Percentiles rank a stretch among this genome's conserved stretches.
These are phyloP conservation scores for Lordiphosa andalusiaca DNA, from an alignment of 2,888 invertebrate species.

Conservation along the genomic window DNA sequence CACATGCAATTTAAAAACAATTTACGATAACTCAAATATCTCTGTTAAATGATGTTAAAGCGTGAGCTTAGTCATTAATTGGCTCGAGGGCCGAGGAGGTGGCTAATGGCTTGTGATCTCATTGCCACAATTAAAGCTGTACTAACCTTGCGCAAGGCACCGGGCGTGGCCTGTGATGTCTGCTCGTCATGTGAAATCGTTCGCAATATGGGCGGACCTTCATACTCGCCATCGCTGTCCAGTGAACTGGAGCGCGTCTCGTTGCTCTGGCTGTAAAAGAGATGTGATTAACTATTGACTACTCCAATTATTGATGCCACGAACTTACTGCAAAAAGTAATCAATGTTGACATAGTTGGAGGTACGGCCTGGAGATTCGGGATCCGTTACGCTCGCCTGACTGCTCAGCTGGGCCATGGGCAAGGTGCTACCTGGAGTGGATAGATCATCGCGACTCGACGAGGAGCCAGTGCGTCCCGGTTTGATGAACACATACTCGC, in stretches of 20 bases:
- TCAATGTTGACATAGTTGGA: conserved; percentile 96
- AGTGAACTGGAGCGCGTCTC: conserved; percentile 81
- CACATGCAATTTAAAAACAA: conserved; percentile 21
- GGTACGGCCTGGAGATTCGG: conserved; percentile 89
- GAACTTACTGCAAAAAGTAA: conserved; percentile 90
- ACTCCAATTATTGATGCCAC: background rate
- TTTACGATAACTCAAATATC: conserved; percentile 25
- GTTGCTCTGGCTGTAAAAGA: conserved; percentile 77
- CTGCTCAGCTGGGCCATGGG: conserved; percentile 81
- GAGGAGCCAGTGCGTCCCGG: conserved; percentile 84
- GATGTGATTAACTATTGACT: background rate
- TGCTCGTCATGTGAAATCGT: conserved; percentile 85
- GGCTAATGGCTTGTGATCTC: conserved; percentile 2
- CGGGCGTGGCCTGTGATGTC: conserved; percentile 79
- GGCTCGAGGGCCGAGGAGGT: conserved; percentile 2
- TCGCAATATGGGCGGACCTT: conserved; percentile 82
- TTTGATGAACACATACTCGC: conserved; percentile 89
- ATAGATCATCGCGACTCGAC: conserved; percentile 85
- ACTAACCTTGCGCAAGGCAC: conserved; percentile 79
- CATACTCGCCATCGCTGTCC: conserved; percentile 82
- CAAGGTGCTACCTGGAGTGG: conserved; percentile 83
- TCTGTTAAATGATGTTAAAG: conserved; percentile 12
- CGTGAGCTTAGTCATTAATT: conserved; percentile 25
- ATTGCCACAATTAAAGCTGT: background rate
- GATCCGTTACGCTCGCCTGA: conserved; percentile 82